phyloP scores from a whole-genome alignment of 2,113 vertebrate species.

The Pavo muticus region DNA sequence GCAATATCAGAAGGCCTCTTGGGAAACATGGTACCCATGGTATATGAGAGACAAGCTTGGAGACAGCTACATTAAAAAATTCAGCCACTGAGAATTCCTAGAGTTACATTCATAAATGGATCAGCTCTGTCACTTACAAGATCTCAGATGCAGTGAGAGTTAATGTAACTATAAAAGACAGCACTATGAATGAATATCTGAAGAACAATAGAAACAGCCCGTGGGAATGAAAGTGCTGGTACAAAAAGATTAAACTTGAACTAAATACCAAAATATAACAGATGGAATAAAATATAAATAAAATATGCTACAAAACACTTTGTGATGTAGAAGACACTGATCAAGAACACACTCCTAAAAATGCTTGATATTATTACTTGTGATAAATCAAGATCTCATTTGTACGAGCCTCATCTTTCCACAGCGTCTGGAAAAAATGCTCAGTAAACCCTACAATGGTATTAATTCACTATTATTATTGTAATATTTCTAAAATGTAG shows the following conservation, averaged over 20 bases:
- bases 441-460: not conserved
- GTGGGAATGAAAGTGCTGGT: not conserved
- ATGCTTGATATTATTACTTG: not conserved
- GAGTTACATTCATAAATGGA: not conserved
- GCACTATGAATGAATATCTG: not conserved
- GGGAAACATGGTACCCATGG: accelerated
- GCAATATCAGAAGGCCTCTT: not conserved
- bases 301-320: not conserved
- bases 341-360: not conserved
- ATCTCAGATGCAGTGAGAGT: not conserved
- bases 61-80: not conserved
- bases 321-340: not conserved
- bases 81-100: not conserved
- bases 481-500: slow-evolving; percentile 10
- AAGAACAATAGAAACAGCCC: not conserved
- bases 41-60: not conserved
- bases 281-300: not conserved
- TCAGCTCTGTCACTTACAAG: not conserved
- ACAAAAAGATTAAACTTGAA: not conserved
- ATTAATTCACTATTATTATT: not conserved
- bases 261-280: not conserved
- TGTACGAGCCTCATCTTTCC: not conserved
- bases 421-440: not conserved
- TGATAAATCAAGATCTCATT: slow-evolving; percentile 12
- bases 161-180: not conserved